These are phyloP conservation scores for Drosophila kanapiae DNA, from an alignment of 1,140 invertebrate genomes.

Conservation along the genomic window DNA sequence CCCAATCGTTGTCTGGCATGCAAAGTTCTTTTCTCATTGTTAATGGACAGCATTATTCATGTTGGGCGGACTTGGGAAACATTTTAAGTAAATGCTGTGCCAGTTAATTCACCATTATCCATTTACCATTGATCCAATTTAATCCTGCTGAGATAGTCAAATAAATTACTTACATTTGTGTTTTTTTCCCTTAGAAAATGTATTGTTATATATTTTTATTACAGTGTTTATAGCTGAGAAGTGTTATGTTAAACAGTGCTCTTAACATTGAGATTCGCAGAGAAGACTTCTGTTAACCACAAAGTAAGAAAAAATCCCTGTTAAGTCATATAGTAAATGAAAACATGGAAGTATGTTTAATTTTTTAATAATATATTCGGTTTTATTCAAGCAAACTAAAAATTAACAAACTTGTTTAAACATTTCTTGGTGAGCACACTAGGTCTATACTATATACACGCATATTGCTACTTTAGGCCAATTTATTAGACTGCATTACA, in stretches of 20 bases:
- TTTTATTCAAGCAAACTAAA: slow-evolving; percentile 78
- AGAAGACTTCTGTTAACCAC: background rate
- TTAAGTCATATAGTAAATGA: background rate
- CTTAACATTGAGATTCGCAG: background rate
- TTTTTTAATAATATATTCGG: slow-evolving; percentile 39
- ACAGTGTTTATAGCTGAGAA: no score
- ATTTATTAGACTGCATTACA: slow-evolving; percentile 55
- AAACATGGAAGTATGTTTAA: background rate
- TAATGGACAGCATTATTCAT: slow-evolving; percentile 16
- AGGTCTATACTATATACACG: slow-evolving; percentile 53
- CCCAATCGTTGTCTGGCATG: slow-evolving; percentile 10
- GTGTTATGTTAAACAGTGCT: no score
- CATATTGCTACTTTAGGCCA: slow-evolving; percentile 37
- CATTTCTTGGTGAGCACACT: slow-evolving; percentile 54
- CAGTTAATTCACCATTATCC: background rate
- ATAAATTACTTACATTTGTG: background rate
- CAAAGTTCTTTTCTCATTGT: slow-evolving; percentile 5
- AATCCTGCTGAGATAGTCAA: background rate
- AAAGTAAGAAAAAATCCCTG: background rate
- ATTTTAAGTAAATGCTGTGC: slow-evolving; percentile 1
- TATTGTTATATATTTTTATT: no score
- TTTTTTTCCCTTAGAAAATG: no score
- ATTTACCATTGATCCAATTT: background rate
- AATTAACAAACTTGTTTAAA: slow-evolving; percentile 76
- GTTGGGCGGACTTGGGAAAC: background rate